These are phyloP conservation scores for Centruroides sculpturatus DNA, from an alignment of 1,140 invertebrate species.

Conservation along the genomic window DNA sequence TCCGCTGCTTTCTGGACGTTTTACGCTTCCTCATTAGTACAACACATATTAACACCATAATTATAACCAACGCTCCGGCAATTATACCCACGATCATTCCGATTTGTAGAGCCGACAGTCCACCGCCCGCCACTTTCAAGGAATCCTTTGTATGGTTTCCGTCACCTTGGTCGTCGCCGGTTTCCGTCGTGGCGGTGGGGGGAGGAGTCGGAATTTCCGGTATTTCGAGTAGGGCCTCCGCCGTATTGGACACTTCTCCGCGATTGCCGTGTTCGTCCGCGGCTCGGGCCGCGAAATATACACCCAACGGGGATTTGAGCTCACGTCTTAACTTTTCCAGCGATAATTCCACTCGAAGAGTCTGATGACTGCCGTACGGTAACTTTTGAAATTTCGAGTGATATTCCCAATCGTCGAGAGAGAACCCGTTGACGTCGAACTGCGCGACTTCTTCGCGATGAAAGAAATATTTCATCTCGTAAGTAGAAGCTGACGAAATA, in stretches of 20 bases:
- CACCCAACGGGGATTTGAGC: conserved; percentile 16
- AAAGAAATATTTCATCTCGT: conserved; percentile 4
- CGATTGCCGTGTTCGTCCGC: conserved; percentile 29
- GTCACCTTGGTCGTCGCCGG: too few relatives aligned
- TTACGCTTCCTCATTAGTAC: too few relatives aligned
- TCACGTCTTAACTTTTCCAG: conserved; percentile 23
- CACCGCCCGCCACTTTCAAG: too few relatives aligned
- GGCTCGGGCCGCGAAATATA: conserved; percentile 36
- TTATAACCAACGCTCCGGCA: too few relatives aligned
- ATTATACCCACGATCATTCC: too few relatives aligned
- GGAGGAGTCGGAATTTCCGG: too few relatives aligned
- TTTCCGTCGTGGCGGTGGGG: too few relatives aligned
- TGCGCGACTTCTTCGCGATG: not conserved
- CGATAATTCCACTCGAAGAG: conserved; percentile 28
- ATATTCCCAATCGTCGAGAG: conserved; percentile 14
- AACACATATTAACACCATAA: too few relatives aligned
- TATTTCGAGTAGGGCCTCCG: not conserved
- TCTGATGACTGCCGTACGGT: conserved; percentile 18
- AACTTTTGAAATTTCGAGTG: conserved; percentile 5
- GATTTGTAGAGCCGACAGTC: too few relatives aligned
- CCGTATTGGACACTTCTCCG: conserved; percentile 40
- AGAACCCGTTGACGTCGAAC: conserved; percentile 9
- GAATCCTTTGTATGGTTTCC: too few relatives aligned
- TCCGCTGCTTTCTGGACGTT: too few relatives aligned
- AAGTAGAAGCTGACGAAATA: conserved; percentile 3